Base-by-base conservation (phyloP, 1,140 invertebrate species). In the Oryzaephilus surinamensis region DNA sequence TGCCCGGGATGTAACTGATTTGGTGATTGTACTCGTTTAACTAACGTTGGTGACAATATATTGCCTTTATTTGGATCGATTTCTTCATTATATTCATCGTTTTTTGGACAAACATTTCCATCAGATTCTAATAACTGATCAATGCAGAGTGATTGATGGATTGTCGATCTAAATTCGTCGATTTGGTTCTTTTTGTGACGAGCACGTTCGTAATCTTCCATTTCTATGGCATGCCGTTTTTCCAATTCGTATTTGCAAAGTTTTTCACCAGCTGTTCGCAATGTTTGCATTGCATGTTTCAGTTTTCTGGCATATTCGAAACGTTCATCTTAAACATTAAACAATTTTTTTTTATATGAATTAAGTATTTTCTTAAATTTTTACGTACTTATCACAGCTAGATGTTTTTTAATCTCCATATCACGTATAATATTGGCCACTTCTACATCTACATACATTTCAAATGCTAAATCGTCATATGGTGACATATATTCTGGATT, bases 381-480 rank as follows among this genome's bases (percentile, higher is more conserved):
- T 4, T 24, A 50, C 52, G 58, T 57, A 79, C 79, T 77, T 60
- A 72, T 70, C 0, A 93, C 86, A 43, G 90, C 89, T 52, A 79
- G 71, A 36, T 81, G 72, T 59, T 95, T 95, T 55, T 86, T 89
- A 7, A 74, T 67, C 59, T 95, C 90, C 66, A 97, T 74, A 54
- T 77, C 77, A 10, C 85, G 69, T n/a, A 97, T 87, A 27, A 91
- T 76, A 49, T 81, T 78, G 0, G 87, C 87, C 3, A 94, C 82
- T 48, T 93, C 89, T n/a, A 80, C 78, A 62, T 95, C 91, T 6
- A 95, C 89, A 55, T 97, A 97, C 91, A 97, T 97, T 32, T 91
- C 86, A 65, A 95, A 95, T 0, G 90, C 83, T n/a, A 97, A 66
- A 63, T 97, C 91, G 58, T 97, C 91, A 51, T 90, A 86, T 0